phyloP scores from a whole-genome alignment of 2,888 invertebrate genomes.

The Melolontha melolontha region DNA sequence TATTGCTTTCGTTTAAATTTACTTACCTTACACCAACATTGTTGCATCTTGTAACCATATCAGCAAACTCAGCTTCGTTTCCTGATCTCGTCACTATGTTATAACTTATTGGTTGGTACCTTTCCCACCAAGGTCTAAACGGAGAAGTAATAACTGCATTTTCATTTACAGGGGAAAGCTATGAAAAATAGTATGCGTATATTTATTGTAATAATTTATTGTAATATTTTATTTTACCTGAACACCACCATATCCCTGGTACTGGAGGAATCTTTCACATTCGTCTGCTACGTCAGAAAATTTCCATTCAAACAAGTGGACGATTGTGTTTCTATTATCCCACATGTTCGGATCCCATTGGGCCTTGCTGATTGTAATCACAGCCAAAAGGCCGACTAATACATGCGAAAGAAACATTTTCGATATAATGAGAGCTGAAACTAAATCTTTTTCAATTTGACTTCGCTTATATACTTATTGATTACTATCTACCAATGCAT shows the following conservation, averaged over 20 bases:
- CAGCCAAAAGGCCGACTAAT: constrained; percentile 2
- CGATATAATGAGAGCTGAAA: too few species aligned
- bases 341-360: constrained; percentile 25
- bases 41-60: constrained; percentile 86
- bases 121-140: constrained; percentile 86
- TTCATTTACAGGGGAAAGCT: constrained; percentile 83
- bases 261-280: constrained; percentile 81
- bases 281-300: constrained; percentile 83
- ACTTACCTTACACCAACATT: constrained; percentile 77
- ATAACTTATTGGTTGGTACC: constrained; percentile 90
- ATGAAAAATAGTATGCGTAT: neutral
- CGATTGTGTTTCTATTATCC: constrained; percentile 70
- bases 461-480: constrained; percentile 2
- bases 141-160: constrained; percentile 67
- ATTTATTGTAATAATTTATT: too few species aligned
- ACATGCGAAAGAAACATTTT: neutral
- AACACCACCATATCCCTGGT: constrained; percentile 79
- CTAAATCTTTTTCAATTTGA: too few species aligned
- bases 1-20: constrained; percentile 42
- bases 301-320: constrained; percentile 86
- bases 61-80: constrained; percentile 75
- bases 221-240: constrained; percentile 67
- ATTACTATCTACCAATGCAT: too few species aligned
- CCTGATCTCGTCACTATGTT: constrained; percentile 81
- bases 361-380: neutral